A percentile compares a stretch with the other conserved stretches of the same genome.
These are phyloP conservation scores for Bufo bufo DNA, from an alignment of 2,113 vertebrate species.

Conservation along the genomic window DNA sequence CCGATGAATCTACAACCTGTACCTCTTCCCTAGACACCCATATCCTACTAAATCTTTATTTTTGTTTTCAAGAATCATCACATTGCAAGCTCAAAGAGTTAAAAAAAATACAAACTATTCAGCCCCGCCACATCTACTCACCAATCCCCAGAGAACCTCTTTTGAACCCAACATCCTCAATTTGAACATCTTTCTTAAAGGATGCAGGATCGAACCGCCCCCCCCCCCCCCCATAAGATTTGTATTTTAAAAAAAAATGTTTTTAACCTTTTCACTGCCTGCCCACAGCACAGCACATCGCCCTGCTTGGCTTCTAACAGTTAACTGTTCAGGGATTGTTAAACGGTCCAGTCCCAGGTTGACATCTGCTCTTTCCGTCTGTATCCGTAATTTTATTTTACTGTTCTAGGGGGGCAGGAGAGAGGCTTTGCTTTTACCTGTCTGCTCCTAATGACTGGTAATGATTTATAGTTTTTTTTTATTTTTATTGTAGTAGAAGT, in stretches of 20 bases:
- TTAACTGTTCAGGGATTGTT: neutral
- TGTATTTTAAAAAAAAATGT: neutral
- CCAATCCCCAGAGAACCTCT: too few relatives aligned
- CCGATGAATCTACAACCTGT: too few relatives aligned
- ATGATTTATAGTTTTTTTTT: constrained; percentile 79
- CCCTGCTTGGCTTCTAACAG: neutral
- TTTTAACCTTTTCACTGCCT: neutral
- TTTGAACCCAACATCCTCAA: too few relatives aligned
- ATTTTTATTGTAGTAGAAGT: constrained; percentile 83
- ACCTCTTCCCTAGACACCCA: too few relatives aligned
- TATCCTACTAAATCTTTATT: too few relatives aligned
- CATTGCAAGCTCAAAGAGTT: too few relatives aligned
- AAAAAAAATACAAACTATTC: too few relatives aligned
- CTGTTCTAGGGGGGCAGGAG: constrained; percentile 73
- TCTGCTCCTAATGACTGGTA: constrained; percentile 81
- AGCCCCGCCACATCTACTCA: too few relatives aligned
- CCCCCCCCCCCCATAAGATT: too few relatives aligned
- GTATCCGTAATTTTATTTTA: constrained; percentile 78
- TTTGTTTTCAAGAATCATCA: too few relatives aligned
- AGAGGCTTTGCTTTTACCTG: constrained; percentile 82
- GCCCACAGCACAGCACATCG: neutral
- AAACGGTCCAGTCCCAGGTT: neutral
- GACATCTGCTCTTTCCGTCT: constrained; percentile 18
- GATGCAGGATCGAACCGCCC: neutral
- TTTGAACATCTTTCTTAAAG: too few relatives aligned